These are phyloP conservation scores for Pogonomyrmex californicus DNA, from an alignment of 1,140 invertebrate species.

Conservation along the genomic window DNA sequence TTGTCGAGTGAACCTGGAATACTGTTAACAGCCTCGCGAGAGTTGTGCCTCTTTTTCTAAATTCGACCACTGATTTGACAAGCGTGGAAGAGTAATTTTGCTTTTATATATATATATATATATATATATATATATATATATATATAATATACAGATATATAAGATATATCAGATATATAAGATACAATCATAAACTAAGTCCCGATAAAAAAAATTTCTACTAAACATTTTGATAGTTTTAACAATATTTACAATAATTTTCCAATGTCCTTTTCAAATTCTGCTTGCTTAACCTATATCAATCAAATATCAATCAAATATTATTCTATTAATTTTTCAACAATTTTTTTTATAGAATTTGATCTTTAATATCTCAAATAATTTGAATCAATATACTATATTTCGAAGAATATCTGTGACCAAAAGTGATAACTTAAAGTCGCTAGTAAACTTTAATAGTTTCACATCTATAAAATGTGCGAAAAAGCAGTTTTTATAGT, in stretches of 20 bases:
- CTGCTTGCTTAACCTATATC: neutral
- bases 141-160: neutral
- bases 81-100: neutral
- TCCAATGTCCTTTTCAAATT: neutral
- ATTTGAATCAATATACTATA: neutral
- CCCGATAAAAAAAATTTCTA: neutral
- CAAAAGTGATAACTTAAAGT: neutral
- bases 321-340: neutral
- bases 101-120: neutral
- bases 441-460: constrained; percentile 37
- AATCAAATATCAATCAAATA: neutral
- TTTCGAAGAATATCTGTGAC: neutral
- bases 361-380: neutral
- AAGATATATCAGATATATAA: neutral
- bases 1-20: constrained; percentile 47
- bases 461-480: constrained; percentile 22
- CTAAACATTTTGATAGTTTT: neutral
- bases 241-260: neutral
- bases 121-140: neutral
- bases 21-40: constrained; percentile 29
- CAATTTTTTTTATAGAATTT: neutral
- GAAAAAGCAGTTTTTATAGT: neutral
- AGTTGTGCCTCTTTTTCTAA: neutral
- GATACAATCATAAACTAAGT: neutral
- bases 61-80: neutral